Evolutionary conservation across 2,888 invertebrate species (phyloP), one percentile per base, ranked within the genome.

Genomic region (Machimus rusticus): DNA sequence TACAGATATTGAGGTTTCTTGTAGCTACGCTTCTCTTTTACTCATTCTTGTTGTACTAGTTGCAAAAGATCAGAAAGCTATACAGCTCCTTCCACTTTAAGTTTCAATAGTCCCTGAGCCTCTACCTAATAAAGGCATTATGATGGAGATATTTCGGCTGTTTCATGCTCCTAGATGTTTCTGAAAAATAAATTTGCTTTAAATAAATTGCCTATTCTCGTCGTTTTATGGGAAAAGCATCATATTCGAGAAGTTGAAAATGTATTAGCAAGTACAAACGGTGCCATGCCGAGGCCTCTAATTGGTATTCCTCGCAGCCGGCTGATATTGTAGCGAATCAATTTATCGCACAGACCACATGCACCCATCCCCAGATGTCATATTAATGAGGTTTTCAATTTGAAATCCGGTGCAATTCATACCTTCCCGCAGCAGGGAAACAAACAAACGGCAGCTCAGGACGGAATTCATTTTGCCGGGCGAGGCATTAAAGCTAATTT

Each of bases 311-410:
- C 57, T 37, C 39, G 57, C 39, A 57, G 57, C 39, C 9, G 19
- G 9, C n/a, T 37, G 82, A 82, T 82, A 82, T 82, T 57, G 82
- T 16, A 57, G 79, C 79, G 46, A 46, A 46, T 46, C 28, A 46
- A 82, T 82, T 55, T 34, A 39, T 28, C 23, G 84, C 66, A 84
- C 16, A 37, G 37, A 84, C 39, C 37, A 39, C 51, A 51, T 81
- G 79, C 51, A 81, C 14, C 31, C 66, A 23, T 81, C 31, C 34
- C 34, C 34, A 81, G 55, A 51, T 81, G 81, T 81, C 55, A 81
- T 81, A 81, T 81, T 51, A 81, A 81, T 81, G 81, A 81, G 31
- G 51, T 19, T 84, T 66, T 19, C 66, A 66, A 66, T 66, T 66
- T 66, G 23, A 66, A 55, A 84, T 66, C 23, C 66, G 84, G 34